Evolutionary conservation across 2,113 vertebrate genomes (phyloP).

Genomic region (Corvus hawaiiensis): DNA sequence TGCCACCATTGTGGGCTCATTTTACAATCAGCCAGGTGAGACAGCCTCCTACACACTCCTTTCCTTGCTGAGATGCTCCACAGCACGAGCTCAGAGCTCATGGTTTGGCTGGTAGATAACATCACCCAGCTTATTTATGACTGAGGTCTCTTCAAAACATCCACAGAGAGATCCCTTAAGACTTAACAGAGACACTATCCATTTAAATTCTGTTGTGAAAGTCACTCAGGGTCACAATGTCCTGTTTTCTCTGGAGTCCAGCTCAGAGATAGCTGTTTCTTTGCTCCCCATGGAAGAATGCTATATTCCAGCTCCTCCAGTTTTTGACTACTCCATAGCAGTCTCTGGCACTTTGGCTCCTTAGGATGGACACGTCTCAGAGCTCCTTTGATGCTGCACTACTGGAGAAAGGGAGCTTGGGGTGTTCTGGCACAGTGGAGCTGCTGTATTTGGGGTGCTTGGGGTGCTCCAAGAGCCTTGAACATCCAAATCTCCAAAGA

Average conservation of each 20-base stretch:
- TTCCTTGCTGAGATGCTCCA: background rate
- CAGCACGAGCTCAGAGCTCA: background rate
- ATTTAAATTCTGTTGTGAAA: background rate
- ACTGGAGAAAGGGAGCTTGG: background rate
- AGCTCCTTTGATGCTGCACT: background rate
- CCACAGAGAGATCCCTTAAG: background rate
- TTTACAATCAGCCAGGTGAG: background rate
- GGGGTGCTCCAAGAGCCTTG: background rate
- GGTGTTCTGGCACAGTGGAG: background rate
- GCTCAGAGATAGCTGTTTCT: background rate
- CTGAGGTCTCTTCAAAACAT: background rate
- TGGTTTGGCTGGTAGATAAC: background rate
- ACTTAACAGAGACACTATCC: background rate
- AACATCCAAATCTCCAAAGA: background rate
- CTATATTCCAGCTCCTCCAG: background rate
- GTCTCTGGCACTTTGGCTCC: background rate
- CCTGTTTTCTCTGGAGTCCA: conserved; percentile 9
- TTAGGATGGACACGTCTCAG: background rate
- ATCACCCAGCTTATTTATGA: background rate
- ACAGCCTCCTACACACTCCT: background rate
- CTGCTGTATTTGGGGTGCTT: background rate
- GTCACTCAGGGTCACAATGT: background rate
- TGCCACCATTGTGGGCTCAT: background rate
- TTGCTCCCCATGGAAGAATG: background rate
- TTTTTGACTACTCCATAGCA: background rate